Evolutionary conservation across 1,140 invertebrate species (phyloP), one percentile per base, ranked within the genome.

Genomic region (Meloidogyne exigua): DNA sequence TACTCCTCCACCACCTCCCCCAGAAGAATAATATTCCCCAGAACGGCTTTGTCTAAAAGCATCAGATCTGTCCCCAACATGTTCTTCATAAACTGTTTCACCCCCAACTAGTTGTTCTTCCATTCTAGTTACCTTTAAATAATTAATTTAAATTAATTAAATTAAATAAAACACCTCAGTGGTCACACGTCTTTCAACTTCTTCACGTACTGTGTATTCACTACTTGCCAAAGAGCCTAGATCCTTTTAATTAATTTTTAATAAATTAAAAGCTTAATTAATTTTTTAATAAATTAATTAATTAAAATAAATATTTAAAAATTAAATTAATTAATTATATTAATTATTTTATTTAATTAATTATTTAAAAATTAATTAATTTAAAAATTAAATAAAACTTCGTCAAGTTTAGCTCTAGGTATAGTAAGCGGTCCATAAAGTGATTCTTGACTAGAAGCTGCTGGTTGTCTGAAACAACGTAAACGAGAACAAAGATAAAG

Each of bases 131-230:
- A 57, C 49, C 49, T 57, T 57, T 0, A n/a, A n/a, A 9, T 49
- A 49, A n/a, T 57, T 57, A 49, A 49, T 18, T 49, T 49, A 49
- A 49, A 49, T 49, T 49, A 49, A 18, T 49, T 18, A 18, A 18
- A 18, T 32, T 32, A 57, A 57, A 57, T 7, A 5, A 57, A n/a
- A n/a, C 23, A 73, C 72, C 11, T 73, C 85, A 36, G 85, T 87
- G 7, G 76, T 87, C 7, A 85, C 85, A 18, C 83, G 65, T 68
- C 85, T 73, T 67, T 87, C 85, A 64, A 87, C 80, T 76, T 87
- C 85, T 68, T 87, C 85, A 3, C 82, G 80, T 66, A 88, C 86
- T 21, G 85, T 87, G 74, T 85, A 87, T 72, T 86, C 85, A 69
- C 78, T 81, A 28, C 80, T 83, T 13, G 44, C 82, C 23, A 83